These are phyloP conservation scores for Typhlichthys eigenmanni DNA, from an alignment of 2,797 vertebrate genomes.

Conservation along the genomic window DNA sequence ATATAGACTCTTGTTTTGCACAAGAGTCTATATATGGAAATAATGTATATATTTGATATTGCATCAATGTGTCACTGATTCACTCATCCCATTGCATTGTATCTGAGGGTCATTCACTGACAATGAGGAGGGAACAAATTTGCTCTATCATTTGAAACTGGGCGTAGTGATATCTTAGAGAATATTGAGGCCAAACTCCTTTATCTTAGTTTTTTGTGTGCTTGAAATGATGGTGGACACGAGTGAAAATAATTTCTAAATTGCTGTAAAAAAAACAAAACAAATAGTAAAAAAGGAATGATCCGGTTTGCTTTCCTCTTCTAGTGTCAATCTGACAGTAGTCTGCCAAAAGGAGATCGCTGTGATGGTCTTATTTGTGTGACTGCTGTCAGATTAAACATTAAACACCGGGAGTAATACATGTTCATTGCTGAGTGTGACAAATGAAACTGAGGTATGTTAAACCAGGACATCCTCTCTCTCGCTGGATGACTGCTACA, in stretches of 20 bases:
- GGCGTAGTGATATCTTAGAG: constrained; percentile 48
- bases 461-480: too few species aligned
- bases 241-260: background rate
- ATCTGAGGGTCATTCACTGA: constrained; percentile 60
- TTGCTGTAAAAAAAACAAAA: background rate
- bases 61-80: constrained; percentile 62
- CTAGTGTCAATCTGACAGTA: background rate
- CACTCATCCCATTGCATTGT: constrained; percentile 56
- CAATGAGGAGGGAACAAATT: constrained; percentile 31
- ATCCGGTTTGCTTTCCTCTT: background rate
- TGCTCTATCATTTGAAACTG: constrained; percentile 48
- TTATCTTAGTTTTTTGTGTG: constrained; percentile 12
- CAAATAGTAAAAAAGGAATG: background rate
- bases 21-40: constrained; percentile 48
- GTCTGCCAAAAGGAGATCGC: too few species aligned
- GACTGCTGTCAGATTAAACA: too few species aligned
- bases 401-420: too few species aligned
- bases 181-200: constrained; percentile 39
- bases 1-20: constrained; percentile 8
- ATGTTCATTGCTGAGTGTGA: too few species aligned
- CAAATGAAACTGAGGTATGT: background rate
- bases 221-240: background rate
- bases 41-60: constrained; percentile 43
- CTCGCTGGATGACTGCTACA: too few species aligned
- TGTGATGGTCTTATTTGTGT: too few species aligned